These are phyloP conservation scores for Lamellibrachia columna DNA, from an alignment of 2,888 invertebrate genomes.

Conservation along the genomic window DNA sequence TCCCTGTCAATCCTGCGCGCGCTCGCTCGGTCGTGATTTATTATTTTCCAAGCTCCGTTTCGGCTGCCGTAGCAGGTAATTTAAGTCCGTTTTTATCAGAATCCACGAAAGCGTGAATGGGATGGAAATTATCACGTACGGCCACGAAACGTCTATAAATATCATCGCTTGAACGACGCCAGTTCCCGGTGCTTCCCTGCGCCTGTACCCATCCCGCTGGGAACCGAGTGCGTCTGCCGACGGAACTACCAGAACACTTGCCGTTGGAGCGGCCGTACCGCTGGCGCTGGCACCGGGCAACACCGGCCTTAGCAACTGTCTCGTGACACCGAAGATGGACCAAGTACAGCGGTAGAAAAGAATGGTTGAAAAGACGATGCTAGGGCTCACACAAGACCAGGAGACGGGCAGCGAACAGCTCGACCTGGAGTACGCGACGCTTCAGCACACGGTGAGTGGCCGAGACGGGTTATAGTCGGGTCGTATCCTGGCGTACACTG, in stretches of 20 bases:
- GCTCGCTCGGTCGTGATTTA: neutral
- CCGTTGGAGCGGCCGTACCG: neutral
- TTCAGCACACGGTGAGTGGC: neutral
- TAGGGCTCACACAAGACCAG: neutral
- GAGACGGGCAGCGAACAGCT: neutral
- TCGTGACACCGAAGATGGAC: neutral
- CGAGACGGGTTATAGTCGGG: neutral
- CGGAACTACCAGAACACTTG: neutral
- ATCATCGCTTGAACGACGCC: neutral
- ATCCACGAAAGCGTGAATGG: neutral
- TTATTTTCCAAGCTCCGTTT: constrained; percentile 12
- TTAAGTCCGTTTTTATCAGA: neutral
- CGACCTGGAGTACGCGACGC: neutral
- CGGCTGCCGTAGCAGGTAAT: constrained; percentile 6
- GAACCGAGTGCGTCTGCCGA: neutral
- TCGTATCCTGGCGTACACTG: neutral
- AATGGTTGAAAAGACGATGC: constrained; percentile 5
- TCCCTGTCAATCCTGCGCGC: neutral
- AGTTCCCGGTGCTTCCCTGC: neutral
- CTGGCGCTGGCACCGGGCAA: neutral
- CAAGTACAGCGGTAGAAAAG: neutral
- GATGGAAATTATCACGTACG: constrained; percentile 2
- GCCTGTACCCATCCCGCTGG: neutral
- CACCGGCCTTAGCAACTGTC: neutral
- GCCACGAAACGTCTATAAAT: constrained; percentile 1